Conservation (phyloP, 1,140 invertebrate genomes). For the Solen grandis region DNA sequence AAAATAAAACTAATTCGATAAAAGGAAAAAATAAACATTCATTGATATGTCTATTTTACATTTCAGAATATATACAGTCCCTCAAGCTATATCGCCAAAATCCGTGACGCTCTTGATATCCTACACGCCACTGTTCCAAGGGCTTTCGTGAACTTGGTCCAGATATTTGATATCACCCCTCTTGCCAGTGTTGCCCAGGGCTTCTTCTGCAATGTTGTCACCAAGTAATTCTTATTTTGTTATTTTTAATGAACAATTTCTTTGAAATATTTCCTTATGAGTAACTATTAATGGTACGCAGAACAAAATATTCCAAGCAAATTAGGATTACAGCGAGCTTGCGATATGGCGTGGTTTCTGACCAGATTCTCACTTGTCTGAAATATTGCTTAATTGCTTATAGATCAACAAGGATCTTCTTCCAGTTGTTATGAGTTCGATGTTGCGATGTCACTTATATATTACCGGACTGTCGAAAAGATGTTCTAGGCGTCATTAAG, state of each 20-base stretch:
- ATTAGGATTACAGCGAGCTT: too few species aligned
- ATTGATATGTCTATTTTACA: conserved; percentile 19
- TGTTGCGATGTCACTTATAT: too few species aligned
- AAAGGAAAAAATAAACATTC: too few species aligned
- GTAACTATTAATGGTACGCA: background rate
- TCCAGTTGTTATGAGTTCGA: too few species aligned
- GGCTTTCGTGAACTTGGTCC: conserved; percentile 89
- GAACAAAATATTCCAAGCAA: too few species aligned
- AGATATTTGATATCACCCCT: conserved; percentile 82
- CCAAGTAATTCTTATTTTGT: conserved; percentile 26
- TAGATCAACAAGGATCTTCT: too few species aligned
- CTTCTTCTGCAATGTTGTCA: conserved; percentile 55
- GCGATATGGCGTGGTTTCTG: too few species aligned
- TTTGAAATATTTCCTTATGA: background rate
- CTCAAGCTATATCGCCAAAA: conserved; percentile 84
- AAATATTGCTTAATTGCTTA: too few species aligned
- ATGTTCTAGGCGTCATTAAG: too few species aligned
- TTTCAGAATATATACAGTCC: conserved; percentile 72
- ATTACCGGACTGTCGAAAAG: too few species aligned
- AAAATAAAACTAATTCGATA: too few species aligned
- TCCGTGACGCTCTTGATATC: conserved; percentile 84
- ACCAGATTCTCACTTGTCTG: too few species aligned
- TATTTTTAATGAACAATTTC: background rate
- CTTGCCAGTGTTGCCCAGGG: conserved; percentile 47
- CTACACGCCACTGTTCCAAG: conserved; percentile 86